Evolutionary conservation across 2,113 vertebrate species (phyloP), one percentile per base, ranked within the genome.

Genomic region (Circaetus cinerascens): DNA sequence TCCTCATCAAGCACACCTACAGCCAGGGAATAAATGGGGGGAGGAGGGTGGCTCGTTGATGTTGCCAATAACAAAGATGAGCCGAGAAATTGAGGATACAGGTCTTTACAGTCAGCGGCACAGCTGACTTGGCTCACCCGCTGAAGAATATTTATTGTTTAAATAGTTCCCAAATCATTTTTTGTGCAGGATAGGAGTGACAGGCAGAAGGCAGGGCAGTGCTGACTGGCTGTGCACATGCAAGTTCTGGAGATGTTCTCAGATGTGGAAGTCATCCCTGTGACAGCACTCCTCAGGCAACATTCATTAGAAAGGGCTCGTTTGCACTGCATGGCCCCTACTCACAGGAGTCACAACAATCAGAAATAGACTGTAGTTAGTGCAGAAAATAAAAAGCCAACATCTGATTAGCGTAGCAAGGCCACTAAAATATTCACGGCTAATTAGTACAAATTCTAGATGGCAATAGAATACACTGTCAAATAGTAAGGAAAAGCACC

Each of bases 231-330:
- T 78, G n/a, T 29, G 27, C 0, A 0, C 7, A 18, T 92, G 88
- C 89, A 95, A 59, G 89, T 90, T 94, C 76, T 95, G 80, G 60
- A 96, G 87, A 63, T 91, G 45, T 78, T 91, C 46, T 66, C 38
- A 40, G 53, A 15, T 34, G 60, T 72, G 56, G n/a, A 89, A 83
- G 60, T 73, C 74, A 64, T 30, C 45, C 51, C 71, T 56, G 3
- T 64, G 85, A 69, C 34, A 67, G 29, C 9, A 9, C 26, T 85
- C 23, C 29, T 71, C 19, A 16, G n/a, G 36, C 75, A 88, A 64
- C 57, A 94, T 77, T 95, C 92, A 50, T 66, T 48, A 30, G 68
- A 51, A 83, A 93, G 46, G 55, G 55, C 11, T 72, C 1, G 0
- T 59, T 79, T 73, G 26, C 60, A 55, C 27, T 50, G 11, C 8